phyloP scores from a whole-genome alignment of 1,140 invertebrate genomes.

The Aphidius ervi region DNA sequence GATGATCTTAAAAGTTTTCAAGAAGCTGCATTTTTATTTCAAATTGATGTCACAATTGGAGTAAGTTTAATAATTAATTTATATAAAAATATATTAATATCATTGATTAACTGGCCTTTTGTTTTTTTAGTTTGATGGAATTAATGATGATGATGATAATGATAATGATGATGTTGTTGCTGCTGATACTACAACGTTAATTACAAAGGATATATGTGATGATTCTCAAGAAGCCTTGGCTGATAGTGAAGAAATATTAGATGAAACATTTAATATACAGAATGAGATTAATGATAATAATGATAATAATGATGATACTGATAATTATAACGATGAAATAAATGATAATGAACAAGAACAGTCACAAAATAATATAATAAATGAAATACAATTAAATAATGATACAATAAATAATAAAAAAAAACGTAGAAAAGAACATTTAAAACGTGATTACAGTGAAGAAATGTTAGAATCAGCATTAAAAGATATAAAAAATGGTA shows the following conservation, averaged over 20 bases:
- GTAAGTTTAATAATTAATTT: conserved; percentile 31
- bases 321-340: conserved; percentile 7
- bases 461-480: conserved; percentile 47
- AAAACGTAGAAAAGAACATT: conserved; percentile 37
- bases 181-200: too few species aligned
- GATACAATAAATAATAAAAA: conserved; percentile 27
- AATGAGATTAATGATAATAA: conserved; percentile 23
- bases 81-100: too few species aligned
- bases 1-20: conserved; percentile 51
- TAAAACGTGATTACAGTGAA: conserved; percentile 47
- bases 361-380: too few species aligned
- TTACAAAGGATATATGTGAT: too few species aligned
- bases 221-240: too few species aligned
- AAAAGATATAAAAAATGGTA: conserved; percentile 44
- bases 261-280: not conserved
- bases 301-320: conserved; percentile 22
- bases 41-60: conserved; percentile 55
- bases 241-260: too few species aligned
- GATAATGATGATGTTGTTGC: too few species aligned
- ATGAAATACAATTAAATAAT: not conserved
- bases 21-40: conserved; percentile 52
- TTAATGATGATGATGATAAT: too few species aligned
- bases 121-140: too few species aligned
- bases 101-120: too few species aligned
- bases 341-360: not conserved